Evolutionary conservation across 2,888 invertebrate genomes (phyloP).

Genomic region (Choristoneura rosaceana): DNA sequence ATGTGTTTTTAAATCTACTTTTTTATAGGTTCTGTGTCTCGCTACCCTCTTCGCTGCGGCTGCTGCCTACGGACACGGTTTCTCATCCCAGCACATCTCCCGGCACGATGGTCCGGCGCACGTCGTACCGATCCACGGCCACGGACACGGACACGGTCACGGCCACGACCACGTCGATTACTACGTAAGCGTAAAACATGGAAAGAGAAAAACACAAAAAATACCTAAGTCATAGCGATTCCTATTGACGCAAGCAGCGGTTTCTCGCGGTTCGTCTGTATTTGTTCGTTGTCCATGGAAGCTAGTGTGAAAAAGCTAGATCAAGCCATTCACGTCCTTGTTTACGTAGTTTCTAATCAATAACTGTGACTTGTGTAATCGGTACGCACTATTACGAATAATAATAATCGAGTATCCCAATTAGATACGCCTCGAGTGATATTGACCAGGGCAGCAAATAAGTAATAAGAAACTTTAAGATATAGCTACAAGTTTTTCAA

Average conservation of each 20-base stretch:
- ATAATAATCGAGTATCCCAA: conserved; percentile 3
- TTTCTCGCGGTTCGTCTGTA: neutral
- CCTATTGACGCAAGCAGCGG: neutral
- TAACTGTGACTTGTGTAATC: conserved; percentile 39
- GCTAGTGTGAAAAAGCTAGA: neutral
- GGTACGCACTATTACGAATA: conserved; percentile 26
- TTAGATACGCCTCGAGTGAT: neutral
- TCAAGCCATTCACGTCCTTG: conserved; percentile 20
- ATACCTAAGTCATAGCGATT: neutral
- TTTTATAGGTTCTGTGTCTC: conserved; percentile 48
- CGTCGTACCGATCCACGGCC: conserved; percentile 48
- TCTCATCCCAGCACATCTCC: conserved; percentile 53
- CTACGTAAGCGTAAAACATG: conserved; percentile 47
- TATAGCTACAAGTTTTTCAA: neutral
- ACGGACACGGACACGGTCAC: conserved; percentile 46
- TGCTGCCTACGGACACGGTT: conserved; percentile 49
- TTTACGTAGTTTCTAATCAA: conserved; percentile 28
- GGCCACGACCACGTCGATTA: conserved; percentile 51
- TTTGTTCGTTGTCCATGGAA: neutral
- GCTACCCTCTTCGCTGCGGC: conserved; percentile 45
- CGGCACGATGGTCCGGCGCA: conserved; percentile 53
- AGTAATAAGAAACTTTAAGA: too few species aligned
- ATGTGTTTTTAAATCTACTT: neutral
- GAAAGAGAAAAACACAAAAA: neutral
- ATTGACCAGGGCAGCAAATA: neutral